phyloP scores from a whole-genome alignment of 1,140 invertebrate genomes.

The Lordiphosa clarofinis region DNA sequence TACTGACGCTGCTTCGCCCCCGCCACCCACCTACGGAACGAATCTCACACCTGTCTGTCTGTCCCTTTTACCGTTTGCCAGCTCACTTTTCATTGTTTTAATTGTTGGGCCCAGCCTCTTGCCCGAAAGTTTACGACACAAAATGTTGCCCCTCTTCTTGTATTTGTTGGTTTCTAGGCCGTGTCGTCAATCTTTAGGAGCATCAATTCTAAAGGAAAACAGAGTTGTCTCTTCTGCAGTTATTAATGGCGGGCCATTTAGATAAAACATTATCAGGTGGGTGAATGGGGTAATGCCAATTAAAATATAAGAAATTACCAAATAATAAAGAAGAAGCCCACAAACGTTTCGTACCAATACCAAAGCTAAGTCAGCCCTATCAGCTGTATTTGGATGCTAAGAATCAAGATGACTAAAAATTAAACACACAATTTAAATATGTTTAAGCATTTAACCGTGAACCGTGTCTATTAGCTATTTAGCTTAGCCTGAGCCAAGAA shows the following conservation, averaged over 20 bases:
- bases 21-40: background rate
- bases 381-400: too few relatives aligned
- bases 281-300: too few relatives aligned
- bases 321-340: too few relatives aligned
- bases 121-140: conserved; percentile 16
- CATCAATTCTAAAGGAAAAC: conserved; percentile 7
- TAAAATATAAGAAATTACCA: too few relatives aligned
- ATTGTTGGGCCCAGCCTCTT: conserved; percentile 23
- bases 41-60: conserved; percentile 22
- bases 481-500: too few relatives aligned
- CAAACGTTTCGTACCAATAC: too few relatives aligned
- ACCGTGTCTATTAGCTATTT: too few relatives aligned
- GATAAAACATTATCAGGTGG: conserved; percentile 4
- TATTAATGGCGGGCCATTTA: conserved; percentile 12
- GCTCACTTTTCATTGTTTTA: conserved; percentile 33
- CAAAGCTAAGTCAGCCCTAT: too few relatives aligned
- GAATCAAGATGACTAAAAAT: too few relatives aligned
- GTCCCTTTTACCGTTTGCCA: conserved; percentile 24
- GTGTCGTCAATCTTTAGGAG: conserved; percentile 18
- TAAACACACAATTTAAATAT: too few relatives aligned
- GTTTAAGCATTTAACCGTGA: too few relatives aligned
- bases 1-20: conserved; percentile 7
- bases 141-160: conserved; percentile 12
- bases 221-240: conserved; percentile 2
- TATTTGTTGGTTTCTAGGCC: conserved; percentile 14